A percentile compares a stretch with the other conserved stretches of the same genome.
Conservation (phyloP, 2,888 invertebrate species). For the Sthenelais limicola region DNA sequence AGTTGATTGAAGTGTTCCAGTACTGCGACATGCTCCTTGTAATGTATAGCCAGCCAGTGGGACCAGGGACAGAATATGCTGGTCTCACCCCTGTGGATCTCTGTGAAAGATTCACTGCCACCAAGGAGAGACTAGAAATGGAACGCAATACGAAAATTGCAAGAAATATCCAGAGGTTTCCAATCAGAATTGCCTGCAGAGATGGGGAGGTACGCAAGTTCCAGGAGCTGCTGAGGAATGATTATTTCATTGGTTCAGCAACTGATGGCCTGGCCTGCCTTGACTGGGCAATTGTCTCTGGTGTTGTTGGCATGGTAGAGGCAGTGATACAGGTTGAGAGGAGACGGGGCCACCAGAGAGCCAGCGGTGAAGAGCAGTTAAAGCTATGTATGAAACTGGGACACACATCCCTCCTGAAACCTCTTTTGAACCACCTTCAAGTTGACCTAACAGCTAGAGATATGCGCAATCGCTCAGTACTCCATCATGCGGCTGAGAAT, state of each 20-base stretch:
- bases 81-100: slow-evolving; percentile 21
- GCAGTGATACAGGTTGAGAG: slow-evolving; percentile 15
- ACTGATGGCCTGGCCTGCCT: slow-evolving; percentile 3
- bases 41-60: slow-evolving; percentile 10
- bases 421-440: neutral
- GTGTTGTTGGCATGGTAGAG: slow-evolving; percentile 8
- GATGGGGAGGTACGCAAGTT: neutral
- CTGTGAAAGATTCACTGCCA: neutral
- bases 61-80: neutral
- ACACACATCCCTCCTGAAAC: neutral
- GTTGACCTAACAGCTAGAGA: neutral
- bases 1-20: slow-evolving; percentile 23
- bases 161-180: neutral
- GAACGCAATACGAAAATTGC: slow-evolving; percentile 4
- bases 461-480: slow-evolving; percentile 19
- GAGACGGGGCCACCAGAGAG: neutral
- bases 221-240: neutral
- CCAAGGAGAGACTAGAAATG: slow-evolving; percentile 25
- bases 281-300: slow-evolving; percentile 21
- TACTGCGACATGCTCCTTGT: slow-evolving; percentile 5
- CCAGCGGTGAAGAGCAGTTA: neutral
- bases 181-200: slow-evolving; percentile 2
- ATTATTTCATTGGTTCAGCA: neutral
- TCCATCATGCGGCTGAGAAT: slow-evolving; percentile 24
- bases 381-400: neutral